Evolutionary conservation across 2,888 invertebrate species (phyloP), one percentile per base, ranked within the genome.

Genomic region (Micoletzkya japonica): DNA sequence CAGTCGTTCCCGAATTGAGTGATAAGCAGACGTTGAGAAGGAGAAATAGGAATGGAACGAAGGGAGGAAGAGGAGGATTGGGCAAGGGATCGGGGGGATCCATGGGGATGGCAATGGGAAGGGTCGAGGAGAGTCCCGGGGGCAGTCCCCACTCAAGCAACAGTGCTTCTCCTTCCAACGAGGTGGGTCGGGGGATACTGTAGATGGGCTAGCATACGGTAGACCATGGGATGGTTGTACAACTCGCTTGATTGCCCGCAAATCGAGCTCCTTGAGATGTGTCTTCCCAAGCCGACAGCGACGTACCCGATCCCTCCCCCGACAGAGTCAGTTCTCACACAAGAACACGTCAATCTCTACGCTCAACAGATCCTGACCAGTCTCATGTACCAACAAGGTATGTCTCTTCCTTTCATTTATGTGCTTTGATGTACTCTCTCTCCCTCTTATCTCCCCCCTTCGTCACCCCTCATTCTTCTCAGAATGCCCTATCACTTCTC

Each of bases 1-100:
- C 84, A 6, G 84, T 84, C 10, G 81, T 83, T 6, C 79, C 82
- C 17, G 84, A 84, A 34, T 74, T 78, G 56, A 80, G 80, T 60
- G 84, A 84, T 70, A 84, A 85, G 72, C 81, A 79, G 68, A 80
- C 78, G 2, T 56, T 80, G 44, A 30, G 80, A 56, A 69, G 78
- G 68, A 34, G 80, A 60, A 78, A 76, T 69, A 75, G 78, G 30
- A 73, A 74, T 26, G 75, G 73, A 61, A 72, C 72, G 34, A 68
- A 37, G 36, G 28, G 7, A n/a, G 26, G n/a, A 3, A 2, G 17
- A 0, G n/a, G 20, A 28, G 63, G 28, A 26, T 63, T 36, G 63
- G 34, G 4, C 44, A n/a, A 30, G 3, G 17, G 49, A 24, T 63
- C 17, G 57, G 58, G n/a, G 26, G 54, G 34, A 14, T 32, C 54